Evolutionary conservation across 2,113 vertebrate species (phyloP).

Genomic region (Scalopus aquaticus): DNA sequence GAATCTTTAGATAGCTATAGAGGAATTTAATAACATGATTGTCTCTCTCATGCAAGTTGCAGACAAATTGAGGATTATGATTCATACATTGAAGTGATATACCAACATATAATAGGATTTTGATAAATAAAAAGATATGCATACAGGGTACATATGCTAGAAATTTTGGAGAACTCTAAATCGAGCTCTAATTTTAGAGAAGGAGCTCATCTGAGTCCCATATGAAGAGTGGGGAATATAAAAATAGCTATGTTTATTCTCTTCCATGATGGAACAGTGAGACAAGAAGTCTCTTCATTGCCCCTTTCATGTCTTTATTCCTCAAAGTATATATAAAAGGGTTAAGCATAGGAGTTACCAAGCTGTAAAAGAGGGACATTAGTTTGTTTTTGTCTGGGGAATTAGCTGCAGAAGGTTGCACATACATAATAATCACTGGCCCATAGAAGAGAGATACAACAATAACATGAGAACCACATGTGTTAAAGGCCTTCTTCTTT

Average conservation of each 20-base stretch:
- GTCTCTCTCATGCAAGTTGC: background rate
- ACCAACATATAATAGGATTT: background rate
- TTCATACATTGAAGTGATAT: background rate
- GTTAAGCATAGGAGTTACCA: conserved; percentile 72
- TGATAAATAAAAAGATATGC: background rate
- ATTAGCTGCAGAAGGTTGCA: conserved; percentile 37
- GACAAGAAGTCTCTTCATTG: conserved; percentile 20
- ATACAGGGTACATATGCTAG: background rate
- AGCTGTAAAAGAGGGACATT: conserved; percentile 60
- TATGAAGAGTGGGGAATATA: background rate
- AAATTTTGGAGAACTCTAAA: background rate
- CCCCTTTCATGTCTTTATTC: conserved; percentile 67
- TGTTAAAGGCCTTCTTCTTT: conserved; percentile 62
- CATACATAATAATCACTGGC: conserved; percentile 60
- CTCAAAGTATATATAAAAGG: conserved; percentile 71
- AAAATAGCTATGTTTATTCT: background rate
- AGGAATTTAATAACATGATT: background rate
- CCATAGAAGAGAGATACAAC: conserved; percentile 65
- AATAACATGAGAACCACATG: conserved; percentile 65
- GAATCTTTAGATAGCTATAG: background rate
- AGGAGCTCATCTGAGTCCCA: background rate
- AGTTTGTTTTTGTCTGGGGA: conserved; percentile 49
- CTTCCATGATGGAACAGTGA: background rate
- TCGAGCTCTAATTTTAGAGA: background rate
- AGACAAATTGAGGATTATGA: background rate